Base-by-base conservation (phyloP, 1,140 invertebrate species). In the Camponotus vicinus region DNA sequence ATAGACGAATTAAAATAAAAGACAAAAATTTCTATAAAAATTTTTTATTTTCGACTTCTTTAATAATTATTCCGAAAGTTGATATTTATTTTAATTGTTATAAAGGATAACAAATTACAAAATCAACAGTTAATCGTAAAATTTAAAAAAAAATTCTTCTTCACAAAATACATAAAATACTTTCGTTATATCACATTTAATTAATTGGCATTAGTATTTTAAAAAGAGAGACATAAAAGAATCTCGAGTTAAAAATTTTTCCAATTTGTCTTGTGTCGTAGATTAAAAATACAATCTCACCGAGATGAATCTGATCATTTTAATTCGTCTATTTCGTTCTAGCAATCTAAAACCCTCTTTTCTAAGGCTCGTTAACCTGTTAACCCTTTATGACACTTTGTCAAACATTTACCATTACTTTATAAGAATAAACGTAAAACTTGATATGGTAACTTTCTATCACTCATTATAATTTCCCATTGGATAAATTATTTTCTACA, bases 331-430 rank as follows among this genome's bases (percentile, higher is more conserved):
- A 37, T 27, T 73, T 59, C 40, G 49, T 69, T 34, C 9, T 21
- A 70, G n/a, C 34, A 15, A 80, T 57, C 15, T 69, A 40, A 57
- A 57, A 57, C 15, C 49, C 49, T 80, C 45, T 80, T 82, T 82
- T 82, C 37, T 11, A 42, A 45, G 15, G 3, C 11, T 71, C 27
- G 40, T 59, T 27, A 34, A 27, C 0, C 52, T 21, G 18, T 61
- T 70, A 80, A 70, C 21, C 21, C 52, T 80, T 80, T 80, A 70
- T 37, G 69, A 32, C 37, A 45, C 69, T 73, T 61, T 37, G 18
- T 83, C 61, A 32, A 73, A 83, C 15, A 49, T 61, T 49, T 61
- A 83, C 27, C 32, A 82, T 73, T 83, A 83, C 13, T n/a, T 73
- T 11, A 2, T 70, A 59, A 83, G 34, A 55, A 8, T 83, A 49